Evolutionary conservation across 2,888 invertebrate genomes (phyloP).

Genomic region (Drosophila infuscata): DNA sequence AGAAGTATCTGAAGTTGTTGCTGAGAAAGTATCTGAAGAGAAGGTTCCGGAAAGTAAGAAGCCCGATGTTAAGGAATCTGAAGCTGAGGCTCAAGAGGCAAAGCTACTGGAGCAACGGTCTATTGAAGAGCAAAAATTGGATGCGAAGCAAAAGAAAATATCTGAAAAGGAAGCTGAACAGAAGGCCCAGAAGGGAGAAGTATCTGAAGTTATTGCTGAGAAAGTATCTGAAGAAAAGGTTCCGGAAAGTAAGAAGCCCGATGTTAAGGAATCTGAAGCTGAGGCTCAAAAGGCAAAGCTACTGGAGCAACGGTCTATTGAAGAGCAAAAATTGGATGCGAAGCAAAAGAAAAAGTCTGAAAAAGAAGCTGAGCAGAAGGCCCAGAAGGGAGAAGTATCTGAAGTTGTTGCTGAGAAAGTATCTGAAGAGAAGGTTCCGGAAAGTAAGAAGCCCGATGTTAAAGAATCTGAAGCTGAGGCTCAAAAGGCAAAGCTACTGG

Average conservation of each 20-base stretch:
- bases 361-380: too few relatives aligned
- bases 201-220: slow-evolving; percentile 5
- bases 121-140: background rate
- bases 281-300: background rate
- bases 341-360: background rate
- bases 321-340: background rate
- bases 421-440: background rate
- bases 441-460: background rate
- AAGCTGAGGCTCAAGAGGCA: background rate
- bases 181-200: slow-evolving; percentile 2
- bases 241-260: background rate
- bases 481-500: background rate
- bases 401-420: slow-evolving; percentile 1
- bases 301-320: background rate
- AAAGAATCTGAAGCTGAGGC: background rate
- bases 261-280: background rate
- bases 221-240: background rate
- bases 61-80: background rate
- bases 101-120: background rate
- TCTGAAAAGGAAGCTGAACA: background rate
- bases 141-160: background rate
- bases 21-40: slow-evolving; percentile 2
- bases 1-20: slow-evolving; percentile 11
- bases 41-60: background rate
- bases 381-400: background rate